Evolutionary conservation across 1,140 invertebrate genomes (phyloP).

Genomic region (Saxidomus purpurata): DNA sequence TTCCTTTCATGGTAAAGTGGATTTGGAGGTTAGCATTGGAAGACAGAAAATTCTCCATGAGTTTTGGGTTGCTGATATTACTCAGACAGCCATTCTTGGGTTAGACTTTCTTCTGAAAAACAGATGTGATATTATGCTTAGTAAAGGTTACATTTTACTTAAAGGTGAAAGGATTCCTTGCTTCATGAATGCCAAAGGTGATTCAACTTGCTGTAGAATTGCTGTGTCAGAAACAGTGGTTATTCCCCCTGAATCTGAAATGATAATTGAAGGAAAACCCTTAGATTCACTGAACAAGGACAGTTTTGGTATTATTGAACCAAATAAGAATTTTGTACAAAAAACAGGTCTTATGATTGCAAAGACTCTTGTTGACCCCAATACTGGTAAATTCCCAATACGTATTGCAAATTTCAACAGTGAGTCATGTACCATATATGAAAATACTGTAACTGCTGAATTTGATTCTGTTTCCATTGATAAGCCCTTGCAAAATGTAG

Average conservation of each 20-base stretch:
- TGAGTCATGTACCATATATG: slow-evolving; percentile 13
- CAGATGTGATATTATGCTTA: slow-evolving; percentile 3
- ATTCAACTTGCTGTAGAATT: not conserved
- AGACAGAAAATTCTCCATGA: slow-evolving; percentile 32
- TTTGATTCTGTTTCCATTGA: slow-evolving; percentile 22
- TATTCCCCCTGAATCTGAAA: not conserved
- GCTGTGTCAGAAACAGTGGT: not conserved
- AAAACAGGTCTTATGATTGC: not conserved
- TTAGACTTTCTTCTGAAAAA: slow-evolving; percentile 45
- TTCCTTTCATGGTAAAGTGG: slow-evolving; percentile 39
- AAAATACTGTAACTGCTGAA: slow-evolving; percentile 31
- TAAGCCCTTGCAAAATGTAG: no score
- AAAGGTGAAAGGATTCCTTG: not conserved
- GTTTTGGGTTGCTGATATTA: slow-evolving; percentile 29
- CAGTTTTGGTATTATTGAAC: not conserved
- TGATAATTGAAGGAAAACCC: not conserved
- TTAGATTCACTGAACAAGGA: not conserved
- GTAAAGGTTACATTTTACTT: not conserved
- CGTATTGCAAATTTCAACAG: slow-evolving; percentile 25
- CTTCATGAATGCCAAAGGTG: not conserved
- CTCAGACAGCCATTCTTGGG: slow-evolving; percentile 2
- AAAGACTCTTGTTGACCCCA: not conserved
- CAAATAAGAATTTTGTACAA: not conserved
- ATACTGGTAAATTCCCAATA: slow-evolving; percentile 9
- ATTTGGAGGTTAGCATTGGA: slow-evolving; percentile 12